phyloP scores from a whole-genome alignment of 2,797 vertebrate genomes.

The Takifugu ocellatus region DNA sequence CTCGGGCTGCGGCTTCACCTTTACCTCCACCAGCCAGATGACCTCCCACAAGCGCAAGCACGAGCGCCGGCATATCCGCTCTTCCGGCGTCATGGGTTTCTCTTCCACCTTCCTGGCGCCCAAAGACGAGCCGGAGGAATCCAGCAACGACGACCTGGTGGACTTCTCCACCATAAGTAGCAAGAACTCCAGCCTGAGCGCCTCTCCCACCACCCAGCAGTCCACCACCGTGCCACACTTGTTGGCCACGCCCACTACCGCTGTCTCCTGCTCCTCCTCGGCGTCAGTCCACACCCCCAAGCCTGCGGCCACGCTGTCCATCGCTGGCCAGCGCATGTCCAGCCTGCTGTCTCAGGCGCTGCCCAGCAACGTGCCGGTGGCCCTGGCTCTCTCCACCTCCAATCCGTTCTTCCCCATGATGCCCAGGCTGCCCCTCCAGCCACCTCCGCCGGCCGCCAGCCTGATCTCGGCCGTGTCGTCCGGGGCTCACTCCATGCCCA shows the following conservation, averaged over 20 bases:
- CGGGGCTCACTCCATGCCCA: constrained; percentile 74
- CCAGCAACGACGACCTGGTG: constrained; percentile 96
- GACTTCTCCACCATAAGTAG: constrained; percentile 98
- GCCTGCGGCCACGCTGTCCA: constrained; percentile 74
- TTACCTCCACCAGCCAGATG: constrained; percentile 99
- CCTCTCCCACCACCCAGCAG: constrained; percentile 96
- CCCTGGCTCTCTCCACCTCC: constrained; percentile 86
- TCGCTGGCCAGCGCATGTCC: constrained; percentile 83
- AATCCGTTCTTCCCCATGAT: constrained; percentile 91
- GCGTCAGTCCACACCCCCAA: constrained; percentile 74
- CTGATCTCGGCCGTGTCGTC: constrained; percentile 81
- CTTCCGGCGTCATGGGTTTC: constrained; percentile 86
- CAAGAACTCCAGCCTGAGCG: constrained; percentile 99
- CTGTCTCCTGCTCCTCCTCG: constrained; percentile 68
- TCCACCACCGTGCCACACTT: constrained; percentile 84
- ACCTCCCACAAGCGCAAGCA: constrained; percentile 99
- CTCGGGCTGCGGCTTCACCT: constrained; percentile 97
- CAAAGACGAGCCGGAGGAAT: constrained; percentile 96
- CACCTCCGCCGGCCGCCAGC: constrained; percentile 79
- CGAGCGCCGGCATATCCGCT: constrained; percentile 93
- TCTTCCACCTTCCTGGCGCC: constrained; percentile 82
- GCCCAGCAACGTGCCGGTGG: constrained; percentile 91
- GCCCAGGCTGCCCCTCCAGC: constrained; percentile 81
- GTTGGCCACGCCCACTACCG: constrained; percentile 76
- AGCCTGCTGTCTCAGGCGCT: constrained; percentile 90